Conservation (phyloP, 2,797 vertebrate species). For the Triplophysa yarkandensis region DNA sequence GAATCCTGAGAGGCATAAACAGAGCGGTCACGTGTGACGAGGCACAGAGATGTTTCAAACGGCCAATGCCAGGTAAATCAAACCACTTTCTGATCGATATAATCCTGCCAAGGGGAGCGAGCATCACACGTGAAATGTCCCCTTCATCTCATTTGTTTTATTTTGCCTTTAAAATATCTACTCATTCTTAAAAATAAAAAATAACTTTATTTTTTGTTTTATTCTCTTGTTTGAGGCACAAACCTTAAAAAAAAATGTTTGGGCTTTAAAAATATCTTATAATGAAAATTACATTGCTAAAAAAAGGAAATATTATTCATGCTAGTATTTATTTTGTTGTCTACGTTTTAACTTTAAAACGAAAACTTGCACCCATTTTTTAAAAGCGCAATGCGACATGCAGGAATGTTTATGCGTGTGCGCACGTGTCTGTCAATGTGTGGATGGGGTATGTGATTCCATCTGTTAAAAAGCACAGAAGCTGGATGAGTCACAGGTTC, state of each 20-base stretch:
- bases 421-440: background rate
- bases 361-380: background rate
- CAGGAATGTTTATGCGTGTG: background rate
- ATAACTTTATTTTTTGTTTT: background rate
- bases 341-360: no score
- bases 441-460: constrained; percentile 15
- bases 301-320: no score
- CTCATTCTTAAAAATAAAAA: no score
- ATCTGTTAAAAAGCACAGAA: constrained; percentile 30
- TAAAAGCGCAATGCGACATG: constrained; percentile 6
- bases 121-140: background rate
- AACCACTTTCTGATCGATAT: constrained; percentile 30
- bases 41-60: constrained; percentile 31
- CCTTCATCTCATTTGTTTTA: no score
- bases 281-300: no score
- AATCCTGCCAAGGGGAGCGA: background rate
- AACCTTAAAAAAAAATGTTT: no score
- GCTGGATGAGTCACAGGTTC: constrained; percentile 56
- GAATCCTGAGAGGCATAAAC: constrained; percentile 20
- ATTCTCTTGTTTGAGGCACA: no score
- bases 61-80: constrained; percentile 26
- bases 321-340: no score
- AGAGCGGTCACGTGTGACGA: constrained; percentile 31
- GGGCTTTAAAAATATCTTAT: no score
- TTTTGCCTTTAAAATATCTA: no score